A percentile compares a stretch with the other conserved stretches of the same genome.
These are phyloP conservation scores for Onthophagus sagittarius DNA, from an alignment of 2,888 invertebrate genomes.

Conservation along the genomic window DNA sequence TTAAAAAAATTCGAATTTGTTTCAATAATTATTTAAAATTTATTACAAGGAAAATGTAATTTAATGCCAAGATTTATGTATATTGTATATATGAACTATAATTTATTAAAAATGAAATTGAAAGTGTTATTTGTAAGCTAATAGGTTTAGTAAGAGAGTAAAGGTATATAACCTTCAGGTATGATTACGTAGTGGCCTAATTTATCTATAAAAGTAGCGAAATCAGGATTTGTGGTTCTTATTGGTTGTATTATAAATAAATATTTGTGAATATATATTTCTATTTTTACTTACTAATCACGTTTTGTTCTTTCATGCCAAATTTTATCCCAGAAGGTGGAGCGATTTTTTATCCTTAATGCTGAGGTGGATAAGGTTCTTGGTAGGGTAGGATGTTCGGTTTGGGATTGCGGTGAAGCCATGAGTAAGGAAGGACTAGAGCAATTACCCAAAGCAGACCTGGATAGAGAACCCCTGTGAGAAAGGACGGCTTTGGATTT, in stretches of 20 bases:
- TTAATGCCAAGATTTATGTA: not conserved
- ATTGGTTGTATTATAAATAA: not conserved
- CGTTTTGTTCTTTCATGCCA: constrained; percentile 66
- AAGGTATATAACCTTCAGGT: not conserved
- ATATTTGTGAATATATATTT: not conserved
- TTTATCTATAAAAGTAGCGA: not conserved
- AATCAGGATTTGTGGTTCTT: not conserved
- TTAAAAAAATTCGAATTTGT: too few relatives aligned
- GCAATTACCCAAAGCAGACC: constrained; percentile 46
- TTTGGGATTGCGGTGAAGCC: constrained; percentile 48
- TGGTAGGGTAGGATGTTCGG: constrained; percentile 48
- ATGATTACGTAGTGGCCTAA: not conserved
- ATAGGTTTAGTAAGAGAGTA: not conserved
- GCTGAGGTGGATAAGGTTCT: constrained; percentile 66
- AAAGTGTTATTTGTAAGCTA: not conserved
- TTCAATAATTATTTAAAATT: not conserved
- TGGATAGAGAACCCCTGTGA: constrained; percentile 44
- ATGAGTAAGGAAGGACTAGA: constrained; percentile 59
- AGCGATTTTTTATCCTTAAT: constrained; percentile 71
- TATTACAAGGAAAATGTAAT: not conserved
- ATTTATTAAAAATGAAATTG: not conserved
- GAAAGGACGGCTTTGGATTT: constrained; percentile 34
- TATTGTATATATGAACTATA: not conserved
- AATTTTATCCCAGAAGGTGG: constrained; percentile 83
- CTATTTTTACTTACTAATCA: constrained; percentile 60